Base-by-base conservation (phyloP, 2,888 invertebrate species). In the Mimas tiliae region DNA sequence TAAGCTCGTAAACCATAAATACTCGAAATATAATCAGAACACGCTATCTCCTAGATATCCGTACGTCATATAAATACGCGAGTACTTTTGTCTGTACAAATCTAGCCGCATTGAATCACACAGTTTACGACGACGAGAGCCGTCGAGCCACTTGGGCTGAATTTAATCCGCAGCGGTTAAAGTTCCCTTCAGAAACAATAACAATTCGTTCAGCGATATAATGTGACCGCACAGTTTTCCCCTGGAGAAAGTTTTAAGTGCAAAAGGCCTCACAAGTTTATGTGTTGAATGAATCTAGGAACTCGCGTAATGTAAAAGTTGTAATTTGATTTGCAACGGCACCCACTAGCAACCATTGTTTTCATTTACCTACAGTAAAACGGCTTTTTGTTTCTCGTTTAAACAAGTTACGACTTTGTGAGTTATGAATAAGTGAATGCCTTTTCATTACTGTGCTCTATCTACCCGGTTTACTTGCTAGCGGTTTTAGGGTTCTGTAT, bases 241-340 rank as follows among this genome's bases (percentile, higher is more conserved):
- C 74, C 82, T 74, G 68, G 80, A 77, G 80, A 72, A 87, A 88
- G 84, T 88, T 88, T 87, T 86, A 87, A 89, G 87, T 88, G 87
- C 86, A 85, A 87, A 88, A 86, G 86, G 87, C 87, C 86, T 86
- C 83, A 80, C 85, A 87, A 88, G 86, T 87, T 87, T 85, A 88
- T 87, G 83, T 84, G 84, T 84, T 85, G 84, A 88, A 87, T 86
- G 87, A 87, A 87, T 86, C 84, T 84, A 84, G 84, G 75, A 83
- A 80, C 79, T 76, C 78, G 74, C 79, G 83, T 87, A 87, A 88
- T 88, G 87, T 84, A 84, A 85, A 88, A 89, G 88, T 89, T 88
- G 86, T 87, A 85, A 88, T 88, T 88, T 88, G 86, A 87, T 88
- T 89, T 88, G 87, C 84, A 82, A 83, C 80, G 73, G 73, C 77